Evolutionary conservation across 2,797 vertebrate species (phyloP), one percentile per base, ranked within the genome.

Genomic region (Hydrolagus colliei): DNA sequence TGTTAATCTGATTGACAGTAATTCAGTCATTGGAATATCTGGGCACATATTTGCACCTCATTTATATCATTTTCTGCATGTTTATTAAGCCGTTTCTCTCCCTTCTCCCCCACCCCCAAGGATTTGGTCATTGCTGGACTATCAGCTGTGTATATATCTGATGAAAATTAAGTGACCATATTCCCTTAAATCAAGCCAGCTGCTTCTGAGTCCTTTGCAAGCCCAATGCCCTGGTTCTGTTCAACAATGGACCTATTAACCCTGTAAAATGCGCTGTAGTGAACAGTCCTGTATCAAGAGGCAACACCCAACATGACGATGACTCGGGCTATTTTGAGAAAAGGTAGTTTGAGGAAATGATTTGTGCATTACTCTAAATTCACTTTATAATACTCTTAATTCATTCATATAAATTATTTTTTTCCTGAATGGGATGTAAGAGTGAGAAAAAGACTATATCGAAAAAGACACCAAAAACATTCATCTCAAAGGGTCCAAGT

Each of bases 81-180:
- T 84, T 82, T 84, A 79, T 79, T 14, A 68, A 84, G 32, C 32
- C 41, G 32, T 18, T 84, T 71, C 41, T 68, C 16, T 41, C 71
- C 6, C 41, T 6, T 6, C 41, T 6, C 41, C 41, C 41, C 41
- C 41, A 6, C 41, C 41, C 9, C 16, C 35, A 71, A 41, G 16
- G 65, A 84, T 84, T 84, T 68, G 65, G 59, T 12, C 79, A n/a
- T 27, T 71, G 14, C 75, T 77, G 79, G 63, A 41, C 65, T 71
- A 7, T 14, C 13, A 18, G 62, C 27, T 67, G 41, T 77, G 67
- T 35, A 41, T 41, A 84, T 41, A 5, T 8, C 32, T 20, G 14
- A 20, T 16, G 65, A 84, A 84, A 84, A 84, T 84, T n/a, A 84
- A 68, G 35, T 82, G 68, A 52, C 32, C 65, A 14, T 52, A 52